Base-by-base conservation (phyloP, 2,113 vertebrate genomes). In the Nothoprocta perdicaria region DNA sequence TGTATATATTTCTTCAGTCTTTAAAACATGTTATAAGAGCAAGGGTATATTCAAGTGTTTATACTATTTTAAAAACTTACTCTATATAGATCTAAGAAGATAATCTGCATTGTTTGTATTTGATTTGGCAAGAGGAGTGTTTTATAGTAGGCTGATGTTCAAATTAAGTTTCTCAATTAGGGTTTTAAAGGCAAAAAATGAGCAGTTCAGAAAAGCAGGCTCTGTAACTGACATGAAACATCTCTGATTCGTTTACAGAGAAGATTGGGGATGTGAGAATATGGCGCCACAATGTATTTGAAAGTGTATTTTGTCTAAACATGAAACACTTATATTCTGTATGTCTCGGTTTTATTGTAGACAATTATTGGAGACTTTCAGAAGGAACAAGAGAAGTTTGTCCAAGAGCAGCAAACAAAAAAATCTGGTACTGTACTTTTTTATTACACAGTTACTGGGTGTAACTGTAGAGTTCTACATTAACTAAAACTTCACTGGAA, bases 301-400 rank as follows among this genome's bases (percentile, higher is more conserved):
- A 86, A 90, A 93, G 21, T 41, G 24, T 29, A 38, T 85, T 46
- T 48, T 84, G 40, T 68, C 33, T 29, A 61, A 77, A 86, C 4
- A 7, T 61, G 82, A 82, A 92, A 79, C 9, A 53, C 10, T 31
- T 14, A 46, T 41, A 24, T 72, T 58, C 48, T 77, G 14, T 2
- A 62, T 87, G 8, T 8, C 3, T 90, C 11, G 38, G 86, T 92
- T 88, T 93, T 94, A 66, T 85, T 97, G 89, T 86, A 99, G 99
- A 99, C 99, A 5, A 99, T 99, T 95, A 97, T 99, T 61, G 99
- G 99, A 94, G 99, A 99, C 91, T 99, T 99, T 96, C 98, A 99
- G 73, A 99, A 99, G 90, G 99, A 99, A 79, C 99, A 99, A 92
- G 98, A 99, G 87, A 99, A 99, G 96, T 99, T 99, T 98, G 98